Evolutionary conservation across 2,888 invertebrate species (phyloP).

Genomic region (Dryadula phaetusa): DNA sequence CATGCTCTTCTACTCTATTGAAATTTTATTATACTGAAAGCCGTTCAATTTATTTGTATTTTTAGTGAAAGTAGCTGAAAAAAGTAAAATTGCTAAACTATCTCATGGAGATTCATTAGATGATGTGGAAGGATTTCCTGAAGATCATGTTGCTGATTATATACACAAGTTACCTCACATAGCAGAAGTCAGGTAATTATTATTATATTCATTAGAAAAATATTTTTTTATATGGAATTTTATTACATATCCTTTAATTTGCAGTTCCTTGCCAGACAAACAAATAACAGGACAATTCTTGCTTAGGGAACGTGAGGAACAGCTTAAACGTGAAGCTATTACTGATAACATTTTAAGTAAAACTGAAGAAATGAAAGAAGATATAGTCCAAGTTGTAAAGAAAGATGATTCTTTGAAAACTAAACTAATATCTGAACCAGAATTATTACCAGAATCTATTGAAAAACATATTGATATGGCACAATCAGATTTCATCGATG

Average conservation of each 20-base stretch:
- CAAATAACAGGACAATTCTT: slow-evolving; percentile 66
- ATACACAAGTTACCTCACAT: slow-evolving; percentile 78
- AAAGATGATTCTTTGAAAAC: not conserved
- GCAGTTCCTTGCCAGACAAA: slow-evolving; percentile 61
- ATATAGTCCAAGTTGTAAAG: not conserved
- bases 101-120: slow-evolving; percentile 80
- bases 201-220: not conserved
- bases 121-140: slow-evolving; percentile 82
- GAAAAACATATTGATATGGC: not conserved
- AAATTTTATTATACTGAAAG: too few species aligned
- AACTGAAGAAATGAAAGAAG: slow-evolving; percentile 5
- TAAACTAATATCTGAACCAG: slow-evolving; percentile 3
- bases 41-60: slow-evolving; percentile 26
- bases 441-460: not conserved
- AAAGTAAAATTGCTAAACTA: slow-evolving; percentile 63
- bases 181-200: slow-evolving; percentile 71
- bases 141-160: slow-evolving; percentile 77
- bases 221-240: not conserved
- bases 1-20: too few species aligned
- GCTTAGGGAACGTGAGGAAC: slow-evolving; percentile 69
- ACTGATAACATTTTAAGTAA: slow-evolving; percentile 27
- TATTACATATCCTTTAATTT: slow-evolving; percentile 44
- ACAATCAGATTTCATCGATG: not conserved
- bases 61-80: slow-evolving; percentile 62
- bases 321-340: slow-evolving; percentile 64